Evolutionary conservation across 2,888 invertebrate genomes (phyloP), one percentile per base, ranked within the genome.

Genomic region (Caprella mutica): DNA sequence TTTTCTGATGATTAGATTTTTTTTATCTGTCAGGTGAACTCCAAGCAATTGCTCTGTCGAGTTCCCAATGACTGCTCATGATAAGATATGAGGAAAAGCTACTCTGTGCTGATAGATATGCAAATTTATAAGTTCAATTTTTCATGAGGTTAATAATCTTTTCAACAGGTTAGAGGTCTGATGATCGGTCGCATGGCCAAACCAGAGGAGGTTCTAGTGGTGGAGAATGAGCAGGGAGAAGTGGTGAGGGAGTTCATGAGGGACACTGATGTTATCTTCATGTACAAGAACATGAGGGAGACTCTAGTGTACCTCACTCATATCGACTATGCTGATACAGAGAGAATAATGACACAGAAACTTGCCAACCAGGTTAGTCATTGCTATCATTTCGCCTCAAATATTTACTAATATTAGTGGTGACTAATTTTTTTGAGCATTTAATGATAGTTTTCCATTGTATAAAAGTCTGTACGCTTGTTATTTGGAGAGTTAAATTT

Each of bases 151-250:
- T n/a, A n/a, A n/a, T n/a, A 9, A 14, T 33, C 17, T 38, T 19
- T 4, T 50, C 35, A 38, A 4, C 66, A 77, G 75, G 85, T 97
- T 39, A 81, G 97, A 42, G 88, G 88, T 70, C 93, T 94, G 46
- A 97, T 99, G 94, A 98, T 99, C 70, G 92, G 92, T 60, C 82
- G 97, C 69, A 99, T 99, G 98, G 98, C 97, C 19, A 97, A 96
- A 73, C 98, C 98, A 1, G 98, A 99, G 75, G 98, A 99, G 77
- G 98, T 99, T 33, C 79, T 99, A 61, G 94, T 99, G 44, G 97
- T 99, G 39, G 98, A 99, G 75, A 99, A 98, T 77, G 98, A 99
- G 72, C 96, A 98, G 74, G 97, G 97, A 39, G 97, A 98, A 77
- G 94, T 98, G 61, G 97, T 99, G 9, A 78, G 98, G 65, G 98